Percentiles rank a stretch among this genome's conserved stretches.
Conservation (phyloP, 2,888 invertebrate species). For the Tenthredo mesomela region DNA sequence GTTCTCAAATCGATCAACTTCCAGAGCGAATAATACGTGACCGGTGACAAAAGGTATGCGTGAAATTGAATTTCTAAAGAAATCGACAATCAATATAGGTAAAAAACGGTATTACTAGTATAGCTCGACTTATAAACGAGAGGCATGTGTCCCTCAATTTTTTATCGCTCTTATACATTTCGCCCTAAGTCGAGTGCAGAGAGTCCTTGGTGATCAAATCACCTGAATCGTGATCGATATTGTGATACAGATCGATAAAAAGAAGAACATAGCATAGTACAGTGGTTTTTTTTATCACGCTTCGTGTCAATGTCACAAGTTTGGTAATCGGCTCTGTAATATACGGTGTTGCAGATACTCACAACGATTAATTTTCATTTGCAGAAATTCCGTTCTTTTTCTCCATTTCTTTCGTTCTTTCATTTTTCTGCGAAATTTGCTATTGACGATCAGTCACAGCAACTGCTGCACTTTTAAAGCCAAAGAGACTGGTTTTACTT, state of each 20-base stretch:
- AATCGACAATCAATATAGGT: not conserved
- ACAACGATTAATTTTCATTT: not conserved
- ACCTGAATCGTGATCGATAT: constrained; percentile 1
- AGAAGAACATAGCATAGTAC: not conserved
- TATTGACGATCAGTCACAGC: not conserved
- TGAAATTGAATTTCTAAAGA: constrained; percentile 12
- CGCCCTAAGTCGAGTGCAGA: not conserved
- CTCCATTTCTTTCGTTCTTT: not conserved
- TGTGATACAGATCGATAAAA: constrained; percentile 4
- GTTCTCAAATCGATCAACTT: not conserved
- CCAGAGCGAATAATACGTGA: not conserved
- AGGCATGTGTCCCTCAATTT: not conserved
- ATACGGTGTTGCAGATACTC: not conserved
- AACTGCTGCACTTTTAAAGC: not conserved
- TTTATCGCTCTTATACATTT: not conserved
- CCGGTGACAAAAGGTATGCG: not conserved
- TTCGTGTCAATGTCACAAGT: not conserved
- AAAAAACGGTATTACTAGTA: not conserved
- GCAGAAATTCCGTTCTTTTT: not conserved
- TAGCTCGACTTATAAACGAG: not conserved
- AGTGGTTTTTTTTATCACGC: not conserved
- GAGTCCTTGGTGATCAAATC: not conserved
- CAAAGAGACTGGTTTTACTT: not conserved
- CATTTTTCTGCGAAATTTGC: not conserved
- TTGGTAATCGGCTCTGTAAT: not conserved